Base-by-base conservation (phyloP, 2,888 invertebrate species). In the Himalopsyche anomala region DNA sequence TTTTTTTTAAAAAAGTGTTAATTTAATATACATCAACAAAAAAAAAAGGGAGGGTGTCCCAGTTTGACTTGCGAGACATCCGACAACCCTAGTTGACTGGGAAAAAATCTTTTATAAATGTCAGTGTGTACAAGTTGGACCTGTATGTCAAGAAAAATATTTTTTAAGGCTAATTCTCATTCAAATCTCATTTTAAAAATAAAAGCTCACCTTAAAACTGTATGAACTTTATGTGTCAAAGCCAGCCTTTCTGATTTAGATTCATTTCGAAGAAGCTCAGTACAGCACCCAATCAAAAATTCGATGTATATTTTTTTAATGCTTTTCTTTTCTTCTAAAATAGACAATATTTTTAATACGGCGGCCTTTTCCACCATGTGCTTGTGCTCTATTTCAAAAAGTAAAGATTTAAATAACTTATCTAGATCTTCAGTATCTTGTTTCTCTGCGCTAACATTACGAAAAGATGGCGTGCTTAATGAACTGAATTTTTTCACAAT, bases 181-280 rank as follows among this genome's bases (percentile, higher is more conserved):
- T 28, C 28, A 9, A 45, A 45, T 15, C 15, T 3, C 8, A 51
- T 15, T 11, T 28, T 38, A 51, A 80, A 54, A 9, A 54, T n/a
- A 17, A 19, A 17, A 51, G 19, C 38, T 80, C 80, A 80, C 40
- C 62, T 62, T 80, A 42, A 80, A 36, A 80, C 42, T 40, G 6
- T 36, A 8, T 80, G 38, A 80, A 80, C 42, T 80, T 15, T 40
- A 17, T 80, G 17, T 28, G 42, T 80, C 38, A 80, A 12, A 8
- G 19, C 62, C 2, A 62, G 28, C 19, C 62, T 62, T 62, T 62
- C 62, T 62, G 62, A 19, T 62, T 62, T 62, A 62, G 62, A 62
- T 19, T 62, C 62, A 62, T 62, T 62, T 62, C 62, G 62, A 62
- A 62, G 62, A 62, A 62, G 62, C 28, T 62, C 62, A 62, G 62